Evolutionary conservation across 1,140 invertebrate species (phyloP).

Genomic region (Tetramorium parvispinum): DNA sequence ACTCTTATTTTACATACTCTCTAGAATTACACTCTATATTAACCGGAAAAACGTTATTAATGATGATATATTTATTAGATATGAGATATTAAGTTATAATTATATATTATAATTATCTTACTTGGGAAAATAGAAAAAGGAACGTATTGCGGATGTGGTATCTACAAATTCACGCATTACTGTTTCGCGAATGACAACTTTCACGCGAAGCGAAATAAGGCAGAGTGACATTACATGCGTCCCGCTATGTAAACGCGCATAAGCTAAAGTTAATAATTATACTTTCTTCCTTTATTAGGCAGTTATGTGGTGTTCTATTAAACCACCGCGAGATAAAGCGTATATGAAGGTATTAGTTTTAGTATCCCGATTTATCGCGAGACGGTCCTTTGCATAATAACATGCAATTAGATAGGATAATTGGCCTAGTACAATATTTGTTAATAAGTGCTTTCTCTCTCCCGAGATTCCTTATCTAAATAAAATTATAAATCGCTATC

Average conservation of each 20-base stretch:
- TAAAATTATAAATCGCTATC: background rate
- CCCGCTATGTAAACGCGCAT: background rate
- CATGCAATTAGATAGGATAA: constrained; percentile 9
- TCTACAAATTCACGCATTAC: background rate
- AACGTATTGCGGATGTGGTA: background rate
- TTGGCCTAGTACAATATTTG: background rate
- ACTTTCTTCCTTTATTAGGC: constrained; percentile 10
- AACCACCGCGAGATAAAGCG: background rate
- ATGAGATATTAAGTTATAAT: background rate
- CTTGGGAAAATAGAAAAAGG: background rate
- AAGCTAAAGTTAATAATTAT: constrained; percentile 7
- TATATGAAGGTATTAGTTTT: background rate
- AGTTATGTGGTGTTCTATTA: constrained; percentile 1
- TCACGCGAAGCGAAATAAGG: background rate
- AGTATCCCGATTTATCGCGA: background rate
- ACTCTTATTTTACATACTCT: background rate
- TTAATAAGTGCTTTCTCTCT: constrained; percentile 21
- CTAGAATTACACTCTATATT: background rate
- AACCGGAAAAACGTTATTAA: background rate
- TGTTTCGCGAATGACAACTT: background rate
- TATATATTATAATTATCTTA: constrained; percentile 16
- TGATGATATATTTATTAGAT: background rate
- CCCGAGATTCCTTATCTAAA: constrained; percentile 8
- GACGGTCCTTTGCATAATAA: background rate
- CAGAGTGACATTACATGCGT: background rate